A percentile compares a stretch with the other conserved stretches of the same genome.
Conservation (phyloP, 2,113 vertebrate species). For the Oreocharis arfaki region DNA sequence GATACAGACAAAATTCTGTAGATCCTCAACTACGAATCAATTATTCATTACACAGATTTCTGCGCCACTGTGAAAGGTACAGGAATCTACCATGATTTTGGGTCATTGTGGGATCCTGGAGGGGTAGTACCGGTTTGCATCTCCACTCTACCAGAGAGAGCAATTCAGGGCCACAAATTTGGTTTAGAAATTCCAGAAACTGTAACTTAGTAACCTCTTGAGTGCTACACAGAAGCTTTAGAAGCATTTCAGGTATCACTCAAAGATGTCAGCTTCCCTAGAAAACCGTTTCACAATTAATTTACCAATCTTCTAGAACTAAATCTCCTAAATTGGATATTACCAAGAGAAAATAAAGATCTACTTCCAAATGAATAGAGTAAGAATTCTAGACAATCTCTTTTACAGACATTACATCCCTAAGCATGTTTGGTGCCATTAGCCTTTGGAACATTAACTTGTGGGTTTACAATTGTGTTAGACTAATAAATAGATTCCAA, state of each 20-base stretch:
- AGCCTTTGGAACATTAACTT: neutral
- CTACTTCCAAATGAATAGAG: neutral
- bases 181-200: neutral
- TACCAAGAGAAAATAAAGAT: neutral
- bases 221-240: neutral
- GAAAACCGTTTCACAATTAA: neutral
- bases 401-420: neutral
- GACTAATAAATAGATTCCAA: neutral
- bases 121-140: neutral
- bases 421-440: neutral
- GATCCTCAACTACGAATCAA: neutral
- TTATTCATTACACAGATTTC: neutral
- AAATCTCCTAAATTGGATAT: neutral
- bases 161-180: neutral
- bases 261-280: neutral
- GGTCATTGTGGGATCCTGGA: neutral
- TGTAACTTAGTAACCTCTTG: neutral
- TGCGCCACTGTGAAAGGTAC: neutral
- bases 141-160: neutral
- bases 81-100: neutral
- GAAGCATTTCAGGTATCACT: neutral
- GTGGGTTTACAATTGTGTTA: neutral
- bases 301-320: neutral
- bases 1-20: neutral
- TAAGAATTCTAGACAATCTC: neutral